Evolutionary conservation across 2,113 vertebrate species (phyloP), one percentile per base, ranked within the genome.

Genomic region (Vulpes ferrilata): DNA sequence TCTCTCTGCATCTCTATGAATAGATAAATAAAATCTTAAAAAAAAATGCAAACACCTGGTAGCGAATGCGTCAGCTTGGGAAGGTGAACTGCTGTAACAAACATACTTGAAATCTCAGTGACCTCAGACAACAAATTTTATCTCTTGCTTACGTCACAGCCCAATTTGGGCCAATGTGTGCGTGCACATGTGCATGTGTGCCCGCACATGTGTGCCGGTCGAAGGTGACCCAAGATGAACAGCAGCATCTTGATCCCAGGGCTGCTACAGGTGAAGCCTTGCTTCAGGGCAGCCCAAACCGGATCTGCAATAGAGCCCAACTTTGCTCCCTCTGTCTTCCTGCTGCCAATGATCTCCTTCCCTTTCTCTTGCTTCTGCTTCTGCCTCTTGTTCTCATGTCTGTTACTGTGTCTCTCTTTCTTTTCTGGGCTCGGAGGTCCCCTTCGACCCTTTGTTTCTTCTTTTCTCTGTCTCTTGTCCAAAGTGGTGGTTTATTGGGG

Each of bases 401-500:
- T 82, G 19, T 92, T 73, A 65, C 1, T 12, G 6, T 43, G 16
- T 89, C 32, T 60, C 53, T 53, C 55, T 25, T 32, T 78, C 43
- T 84, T 78, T 62, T 65, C 71, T 43, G 51, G 11, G 59, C 62
- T 90, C 32, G 25, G 43, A 43, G 43, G 11, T 78, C 76, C 93
- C 53, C 38, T 76, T 69, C 19, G 78, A 51, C 12, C 25, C 15
- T 43, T 25, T 86, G 43, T 84, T 57, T 90, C 88, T 20, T 86
- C 82, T n/a, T 86, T 86, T 69, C 43, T 35, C 25, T 59, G 53
- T 43, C 12, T 95, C 67, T 96, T 94, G 53, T 51, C 51, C 71
- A 84, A 67, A 76, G 53, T 16, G 8, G 7, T 84, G 27, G 5
- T 59, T 87, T 73, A 48, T 5, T 0, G 23, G 20, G 25, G 27